A percentile compares a stretch with the other conserved stretches of the same genome.
Conservation (phyloP, 53 echinoderm and acorn worm genomes). For the Echinometra lucunter region DNA sequence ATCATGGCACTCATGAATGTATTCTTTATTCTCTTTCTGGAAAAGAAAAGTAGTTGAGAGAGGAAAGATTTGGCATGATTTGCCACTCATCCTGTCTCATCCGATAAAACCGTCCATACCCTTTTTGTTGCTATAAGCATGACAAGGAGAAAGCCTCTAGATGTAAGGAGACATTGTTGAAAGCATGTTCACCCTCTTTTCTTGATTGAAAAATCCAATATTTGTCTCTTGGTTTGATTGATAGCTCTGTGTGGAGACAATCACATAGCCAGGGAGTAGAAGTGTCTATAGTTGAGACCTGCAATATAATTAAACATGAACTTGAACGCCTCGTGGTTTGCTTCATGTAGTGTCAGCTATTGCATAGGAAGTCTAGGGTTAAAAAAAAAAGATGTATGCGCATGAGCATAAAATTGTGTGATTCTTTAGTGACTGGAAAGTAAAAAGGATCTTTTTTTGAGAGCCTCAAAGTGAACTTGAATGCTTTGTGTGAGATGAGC, state of each 20-base stretch:
- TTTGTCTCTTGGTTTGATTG: background rate
- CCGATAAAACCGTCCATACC: background rate
- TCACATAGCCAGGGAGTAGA: background rate
- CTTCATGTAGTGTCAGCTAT: background rate
- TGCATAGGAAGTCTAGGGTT: background rate
- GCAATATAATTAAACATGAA: background rate
- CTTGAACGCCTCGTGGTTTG: background rate
- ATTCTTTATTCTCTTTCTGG: background rate
- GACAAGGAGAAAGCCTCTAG: too few relatives aligned
- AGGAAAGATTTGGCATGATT: background rate
- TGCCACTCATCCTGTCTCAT: background rate
- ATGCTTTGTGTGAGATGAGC: too few relatives aligned
- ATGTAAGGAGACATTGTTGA: background rate
- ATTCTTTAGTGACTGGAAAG: background rate
- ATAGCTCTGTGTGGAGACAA: background rate
- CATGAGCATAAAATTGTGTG: background rate
- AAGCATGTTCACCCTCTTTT: background rate
- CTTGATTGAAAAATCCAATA: slow-evolving; percentile 21
- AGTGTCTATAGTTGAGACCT: background rate
- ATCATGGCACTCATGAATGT: background rate
- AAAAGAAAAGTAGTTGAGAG: background rate
- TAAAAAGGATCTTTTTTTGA: too few relatives aligned
- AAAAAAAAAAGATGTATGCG: background rate
- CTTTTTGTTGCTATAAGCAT: background rate
- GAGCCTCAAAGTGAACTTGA: too few relatives aligned